Conservation (phyloP, 2,797 vertebrate species). For the Scolopax bukidnonensis region DNA sequence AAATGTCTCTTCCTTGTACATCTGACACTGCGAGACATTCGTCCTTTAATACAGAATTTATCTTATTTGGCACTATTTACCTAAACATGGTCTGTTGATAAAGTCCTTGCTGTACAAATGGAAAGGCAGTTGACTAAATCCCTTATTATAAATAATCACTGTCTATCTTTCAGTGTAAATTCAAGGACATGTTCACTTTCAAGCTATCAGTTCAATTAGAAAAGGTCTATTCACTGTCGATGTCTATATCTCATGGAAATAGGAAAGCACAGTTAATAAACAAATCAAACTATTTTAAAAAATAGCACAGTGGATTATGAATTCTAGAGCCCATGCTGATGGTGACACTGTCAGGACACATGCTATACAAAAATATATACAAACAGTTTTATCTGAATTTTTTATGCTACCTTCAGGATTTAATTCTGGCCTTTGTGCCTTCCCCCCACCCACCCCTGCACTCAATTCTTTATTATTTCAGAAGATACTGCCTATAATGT, state of each 20-base stretch:
- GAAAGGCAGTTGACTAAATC: slow-evolving; percentile 65
- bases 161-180: slow-evolving; percentile 73
- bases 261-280: slow-evolving; percentile 64
- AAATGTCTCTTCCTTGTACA: slow-evolving; percentile 39
- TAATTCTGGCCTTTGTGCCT: slow-evolving; percentile 51
- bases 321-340: neutral
- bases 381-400: neutral
- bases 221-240: slow-evolving; percentile 73
- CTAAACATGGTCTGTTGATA: slow-evolving; percentile 72
- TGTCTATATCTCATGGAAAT: slow-evolving; percentile 69
- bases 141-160: slow-evolving; percentile 74
- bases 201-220: slow-evolving; percentile 75
- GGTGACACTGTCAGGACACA: slow-evolving; percentile 34
- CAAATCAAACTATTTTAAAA: slow-evolving; percentile 69
- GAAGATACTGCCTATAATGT: neutral
- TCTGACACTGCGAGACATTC: slow-evolving; percentile 31
- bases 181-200: slow-evolving; percentile 75
- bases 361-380: neutral
- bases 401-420: slow-evolving; percentile 42
- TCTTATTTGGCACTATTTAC: slow-evolving; percentile 73
- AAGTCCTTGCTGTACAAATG: slow-evolving; percentile 69
- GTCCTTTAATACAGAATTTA: slow-evolving; percentile 69
- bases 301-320: slow-evolving; percentile 31
- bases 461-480: neutral
- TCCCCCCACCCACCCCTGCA: neutral